Percentiles rank a stretch among this genome's conserved stretches.
phyloP scores from a whole-genome alignment of 2,113 vertebrate species.

The Trochalopteron elliotii region DNA sequence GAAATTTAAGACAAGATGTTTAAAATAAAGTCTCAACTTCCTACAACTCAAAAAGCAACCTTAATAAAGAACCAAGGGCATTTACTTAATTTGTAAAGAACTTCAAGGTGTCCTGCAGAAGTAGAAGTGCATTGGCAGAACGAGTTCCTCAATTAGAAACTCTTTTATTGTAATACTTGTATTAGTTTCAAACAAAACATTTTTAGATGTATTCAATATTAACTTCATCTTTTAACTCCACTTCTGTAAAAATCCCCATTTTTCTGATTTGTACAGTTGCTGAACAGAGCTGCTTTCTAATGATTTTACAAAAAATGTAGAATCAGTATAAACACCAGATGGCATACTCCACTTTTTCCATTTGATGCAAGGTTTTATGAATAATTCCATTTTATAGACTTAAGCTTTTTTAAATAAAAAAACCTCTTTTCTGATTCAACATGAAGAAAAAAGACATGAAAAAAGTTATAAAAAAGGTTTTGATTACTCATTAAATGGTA shows the following conservation, averaged over 20 bases:
- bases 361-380: not conserved
- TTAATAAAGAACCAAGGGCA: not conserved
- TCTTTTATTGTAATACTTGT: not conserved
- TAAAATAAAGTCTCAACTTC: not conserved
- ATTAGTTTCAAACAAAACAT: not conserved
- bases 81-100: not conserved
- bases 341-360: not conserved
- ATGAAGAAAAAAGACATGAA: not conserved
- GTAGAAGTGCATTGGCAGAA: not conserved
- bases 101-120: not conserved
- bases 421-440: not conserved
- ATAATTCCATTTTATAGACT: not conserved
- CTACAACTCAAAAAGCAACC: not conserved
- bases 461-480: not conserved
- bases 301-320: not conserved
- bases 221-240: not conserved
- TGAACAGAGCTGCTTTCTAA: not conserved
- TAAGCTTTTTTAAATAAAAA: not conserved
- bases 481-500: not conserved
- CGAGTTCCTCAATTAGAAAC: not conserved
- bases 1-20: not conserved
- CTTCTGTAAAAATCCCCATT: not conserved
- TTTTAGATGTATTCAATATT: not conserved
- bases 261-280: not conserved
- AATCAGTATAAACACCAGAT: not conserved